A percentile compares a stretch with the other conserved stretches of the same genome.
Conservation (phyloP, 64 coral and sea anemone genomes). For the Pocillopora verrucosa region DNA sequence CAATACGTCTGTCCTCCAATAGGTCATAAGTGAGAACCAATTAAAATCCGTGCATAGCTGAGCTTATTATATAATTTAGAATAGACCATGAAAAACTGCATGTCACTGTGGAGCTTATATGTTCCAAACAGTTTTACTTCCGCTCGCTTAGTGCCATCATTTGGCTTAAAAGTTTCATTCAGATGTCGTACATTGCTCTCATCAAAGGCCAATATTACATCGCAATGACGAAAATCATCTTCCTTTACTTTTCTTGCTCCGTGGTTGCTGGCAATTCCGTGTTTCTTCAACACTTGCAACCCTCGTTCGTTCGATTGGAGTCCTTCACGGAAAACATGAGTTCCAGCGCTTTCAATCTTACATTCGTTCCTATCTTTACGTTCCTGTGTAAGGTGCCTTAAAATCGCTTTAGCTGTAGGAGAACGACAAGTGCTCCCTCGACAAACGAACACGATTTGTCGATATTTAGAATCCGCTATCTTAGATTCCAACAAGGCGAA, state of each 20-base stretch:
- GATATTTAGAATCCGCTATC: slow-evolving; percentile 40
- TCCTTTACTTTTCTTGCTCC: slow-evolving; percentile 57
- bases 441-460: slow-evolving; percentile 85
- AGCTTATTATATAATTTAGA: no score
- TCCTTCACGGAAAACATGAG: slow-evolving; percentile 56
- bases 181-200: slow-evolving; percentile 81
- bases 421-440: slow-evolving; percentile 96
- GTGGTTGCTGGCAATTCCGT: slow-evolving; percentile 70
- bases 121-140: slow-evolving; percentile 75
- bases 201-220: slow-evolving; percentile 89
- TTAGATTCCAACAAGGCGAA: not conserved
- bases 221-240: slow-evolving; percentile 82
- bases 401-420: slow-evolving; percentile 78
- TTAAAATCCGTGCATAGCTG: no score
- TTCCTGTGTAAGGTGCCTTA: slow-evolving; percentile 64
- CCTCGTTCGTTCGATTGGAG: slow-evolving; percentile 51
- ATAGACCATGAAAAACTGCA: no score
- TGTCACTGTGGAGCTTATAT: not conserved
- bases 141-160: slow-evolving; percentile 50
- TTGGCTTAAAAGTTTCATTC: slow-evolving; percentile 57
- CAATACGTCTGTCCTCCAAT: no score
- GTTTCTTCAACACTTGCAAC: slow-evolving; percentile 50
- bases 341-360: slow-evolving; percentile 86
- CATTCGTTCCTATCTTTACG: slow-evolving; percentile 54
- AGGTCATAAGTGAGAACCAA: no score